Evolutionary conservation across 2,113 vertebrate genomes (phyloP), one percentile per base, ranked within the genome.

Genomic region (Orycteropus afer): DNA sequence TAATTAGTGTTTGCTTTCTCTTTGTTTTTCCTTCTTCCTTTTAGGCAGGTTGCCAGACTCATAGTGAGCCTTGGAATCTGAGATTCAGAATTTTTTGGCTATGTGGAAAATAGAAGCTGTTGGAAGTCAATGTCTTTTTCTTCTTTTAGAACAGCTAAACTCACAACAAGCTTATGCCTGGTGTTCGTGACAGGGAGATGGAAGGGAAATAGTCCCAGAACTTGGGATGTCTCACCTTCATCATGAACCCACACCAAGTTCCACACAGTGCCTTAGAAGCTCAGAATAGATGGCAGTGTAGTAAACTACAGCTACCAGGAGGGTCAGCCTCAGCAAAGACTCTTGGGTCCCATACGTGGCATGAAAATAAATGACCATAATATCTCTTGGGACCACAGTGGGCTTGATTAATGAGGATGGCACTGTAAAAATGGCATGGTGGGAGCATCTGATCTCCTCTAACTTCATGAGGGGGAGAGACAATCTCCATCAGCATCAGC

Each of bases 131-230:
- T 90, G 7, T 80, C n/a, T 79, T 6, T 86, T 86, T 78, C n/a
- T 86, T 78, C 81, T 63, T 96, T 87, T 55, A 42, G 15, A 88
- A 67, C 51, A 93, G 47, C n/a, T 89, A 65, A 84, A n/a, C 51
- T 25, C 23, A 77, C 79, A 91, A 83, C 22, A 67, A 45, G 63
- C 80, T 74, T n/a, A 25, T 74, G 47, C 12, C 18, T 57, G 1
- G 32, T 87, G 84, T 81, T 81, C 69, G 76, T 89, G 57, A 80
- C 29, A 88, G 73, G n/a, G 69, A 73, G 55, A 86, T 14, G 55
- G 29, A 14, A 85, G 23, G 67, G 40, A 47, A 20, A 92, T 27
- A 10, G 47, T 86, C 78, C 47, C 59, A 87, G 93, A 88, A 84
- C 69, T 29, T 47, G 73, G 29, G 25, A 23, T 23, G 20, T 51